Conservation (phyloP, 2,888 invertebrate genomes). For the Linyphia triangularis region DNA sequence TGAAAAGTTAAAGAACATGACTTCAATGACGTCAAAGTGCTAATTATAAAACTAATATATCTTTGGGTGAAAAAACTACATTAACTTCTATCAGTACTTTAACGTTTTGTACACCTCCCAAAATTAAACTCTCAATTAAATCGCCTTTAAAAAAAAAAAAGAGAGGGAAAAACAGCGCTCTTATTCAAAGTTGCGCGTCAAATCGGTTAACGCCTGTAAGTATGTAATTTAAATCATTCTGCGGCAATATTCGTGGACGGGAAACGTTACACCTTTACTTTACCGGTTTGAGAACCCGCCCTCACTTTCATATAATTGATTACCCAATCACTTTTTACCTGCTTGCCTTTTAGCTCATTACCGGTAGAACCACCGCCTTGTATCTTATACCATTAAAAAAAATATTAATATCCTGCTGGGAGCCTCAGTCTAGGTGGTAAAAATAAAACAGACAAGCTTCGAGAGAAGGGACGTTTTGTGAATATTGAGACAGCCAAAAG, state of each 20-base stretch:
- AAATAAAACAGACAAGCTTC: constrained; percentile 41
- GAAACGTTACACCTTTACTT: constrained; percentile 26
- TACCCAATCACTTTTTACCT: constrained; percentile 63
- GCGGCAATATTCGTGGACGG: constrained; percentile 1
- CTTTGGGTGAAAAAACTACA: no score
- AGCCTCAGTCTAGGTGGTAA: constrained; percentile 38
- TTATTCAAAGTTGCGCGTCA: neutral
- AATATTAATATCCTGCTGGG: constrained; percentile 70
- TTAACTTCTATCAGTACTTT: no score
- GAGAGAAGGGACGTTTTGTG: constrained; percentile 36
- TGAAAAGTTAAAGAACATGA: no score
- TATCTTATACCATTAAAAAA: constrained; percentile 60
- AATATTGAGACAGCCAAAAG: constrained; percentile 49
- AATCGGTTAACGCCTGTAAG: constrained; percentile 4
- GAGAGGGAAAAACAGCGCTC: neutral
- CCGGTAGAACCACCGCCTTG: constrained; percentile 15
- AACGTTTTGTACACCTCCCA: no score
- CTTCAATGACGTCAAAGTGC: no score
- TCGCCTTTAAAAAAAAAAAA: neutral
- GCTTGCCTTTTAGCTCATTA: constrained; percentile 40
- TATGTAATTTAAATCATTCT: constrained; percentile 20
- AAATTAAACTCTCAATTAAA: neutral
- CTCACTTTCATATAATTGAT: constrained; percentile 49
- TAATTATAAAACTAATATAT: no score
- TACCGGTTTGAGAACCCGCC: constrained; percentile 9